Base-by-base conservation (phyloP, 2,888 invertebrate genomes). In the Phyllotreta cruciferae region DNA sequence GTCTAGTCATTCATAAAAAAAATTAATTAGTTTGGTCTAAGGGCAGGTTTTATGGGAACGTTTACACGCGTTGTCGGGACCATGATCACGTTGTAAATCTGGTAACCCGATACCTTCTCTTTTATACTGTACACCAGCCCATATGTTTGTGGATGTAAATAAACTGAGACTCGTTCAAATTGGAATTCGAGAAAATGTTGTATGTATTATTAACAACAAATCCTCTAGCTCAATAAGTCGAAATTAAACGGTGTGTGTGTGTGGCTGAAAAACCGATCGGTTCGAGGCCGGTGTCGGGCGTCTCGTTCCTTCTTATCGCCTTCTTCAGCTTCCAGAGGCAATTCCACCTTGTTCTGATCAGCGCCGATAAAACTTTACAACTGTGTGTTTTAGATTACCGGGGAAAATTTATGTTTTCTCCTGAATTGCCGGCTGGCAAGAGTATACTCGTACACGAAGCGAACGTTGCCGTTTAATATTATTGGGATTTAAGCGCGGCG, bases 281-380 rank as follows among this genome's bases (percentile, higher is more conserved):
- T 52, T 8, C 11, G 35, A 11, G n/a, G 44, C 38, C 14, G 3
- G 37, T 54, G 41, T 41, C 49, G 49, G n/a, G 49, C 49, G 60
- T 53, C 60, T 53, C 50, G 14, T 55, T 62, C 45, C 38, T 56
- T 53, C 62, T 62, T 62, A 62, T 62, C 62, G 45, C 14, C 62
- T 62, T 62, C 55, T 55, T 62, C 62, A 55, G 56, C 49, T 62
- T 62, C 44, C 42, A 60, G 38, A 62, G 50, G 62, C 49, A 62
- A 62, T 62, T 62, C 54, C 53, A 55, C 58, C 53, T 37, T 63
- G 58, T 57, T 34, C 53, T 50, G 58, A 58, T 63, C 47, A 63
- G 58, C 57, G 45, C 39, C 58, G 57, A 63, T 63, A 57, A 63
- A 58, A 58, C 36, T 63, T 63, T 63, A 58, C 57, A 63, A 49